Evolutionary conservation across 2,888 invertebrate species (phyloP), one percentile per base, ranked within the genome.

Genomic region (Andrena bucephala): DNA sequence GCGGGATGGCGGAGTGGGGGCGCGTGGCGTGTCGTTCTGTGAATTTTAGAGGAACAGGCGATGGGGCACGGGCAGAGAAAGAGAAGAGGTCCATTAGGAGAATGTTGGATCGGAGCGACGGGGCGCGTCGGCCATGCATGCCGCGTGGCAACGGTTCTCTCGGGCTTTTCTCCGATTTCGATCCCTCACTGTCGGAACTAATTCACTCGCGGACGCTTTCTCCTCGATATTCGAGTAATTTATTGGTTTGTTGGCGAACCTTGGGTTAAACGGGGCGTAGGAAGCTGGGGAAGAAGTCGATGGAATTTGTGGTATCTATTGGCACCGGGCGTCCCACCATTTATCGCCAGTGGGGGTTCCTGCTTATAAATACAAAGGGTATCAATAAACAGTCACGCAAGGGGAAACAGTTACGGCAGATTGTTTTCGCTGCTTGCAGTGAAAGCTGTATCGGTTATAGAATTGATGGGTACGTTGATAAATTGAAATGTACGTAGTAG

Each of bases 151-250:
- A 60, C 36, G 33, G 57, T 31, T 60, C 36, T 24, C 27, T 52
- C 31, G 33, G 52, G 83, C 65, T 83, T 80, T 76, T 33, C 73
- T 50, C 54, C 24, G 20, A 83, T 59, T 80, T 79, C 67, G 74
- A 70, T 71, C 16, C 13, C 59, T 50, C 68, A 59, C 65, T 66
- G 77, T 77, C 65, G 42, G 24, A 63, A 69, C 60, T 78, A 74
- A 81, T 81, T 81, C 78, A 20, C 36, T 65, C 20, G 20, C 72
- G 36, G 20, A 16, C 27, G 62, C 59, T 67, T 63, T 70, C 70
- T 31, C 60, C 59, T 29, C 60, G 62, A 54, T 78, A 66, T 52
- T 66, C 50, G 59, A n/a, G 36, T 20, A 52, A 73, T 68, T 77
- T 78, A 73, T 68, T 36, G 36, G 29, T 31, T 36, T 52, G 20